A percentile compares a stretch with the other conserved stretches of the same genome.
Conservation (phyloP, 2,797 vertebrate species). For the Brachyrhaphis roseni region DNA sequence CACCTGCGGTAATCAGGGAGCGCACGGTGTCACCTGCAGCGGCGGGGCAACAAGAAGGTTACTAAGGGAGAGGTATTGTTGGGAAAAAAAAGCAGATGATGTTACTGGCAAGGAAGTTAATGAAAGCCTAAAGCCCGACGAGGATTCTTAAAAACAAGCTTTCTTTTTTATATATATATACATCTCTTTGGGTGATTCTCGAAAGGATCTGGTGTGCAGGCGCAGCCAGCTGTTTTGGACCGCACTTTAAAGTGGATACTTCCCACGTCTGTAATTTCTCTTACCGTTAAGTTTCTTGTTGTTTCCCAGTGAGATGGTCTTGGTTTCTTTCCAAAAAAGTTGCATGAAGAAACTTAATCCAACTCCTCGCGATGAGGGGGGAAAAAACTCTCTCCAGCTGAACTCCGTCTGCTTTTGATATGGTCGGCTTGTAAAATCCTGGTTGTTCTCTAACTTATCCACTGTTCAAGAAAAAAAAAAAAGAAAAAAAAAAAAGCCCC, state of each 20-base stretch:
- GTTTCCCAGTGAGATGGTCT: conserved; percentile 71
- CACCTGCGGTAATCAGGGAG: conserved; percentile 71
- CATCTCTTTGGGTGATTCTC: neutral
- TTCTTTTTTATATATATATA: too few species aligned
- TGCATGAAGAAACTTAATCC: conserved; percentile 85
- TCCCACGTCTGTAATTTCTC: conserved; percentile 8
- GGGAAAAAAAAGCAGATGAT: conserved; percentile 31
- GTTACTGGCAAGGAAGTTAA: conserved; percentile 21
- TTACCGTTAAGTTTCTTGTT: conserved; percentile 73
- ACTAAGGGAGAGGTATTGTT: conserved; percentile 45
- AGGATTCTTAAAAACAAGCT: neutral
- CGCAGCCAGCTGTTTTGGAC: too few species aligned
- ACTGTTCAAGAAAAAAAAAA: conserved; percentile 1
- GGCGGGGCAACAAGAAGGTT: conserved; percentile 48
- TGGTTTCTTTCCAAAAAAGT: conserved; percentile 86
- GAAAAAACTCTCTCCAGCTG: conserved; percentile 50
- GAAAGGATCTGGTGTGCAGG: neutral
- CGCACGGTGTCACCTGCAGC: conserved; percentile 75
- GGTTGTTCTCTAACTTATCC: conserved; percentile 17
- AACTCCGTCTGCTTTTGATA: conserved; percentile 23
- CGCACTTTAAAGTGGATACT: neutral
- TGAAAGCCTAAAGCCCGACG: neutral
- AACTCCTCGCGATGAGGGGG: conserved; percentile 61
- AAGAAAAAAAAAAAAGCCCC: neutral
- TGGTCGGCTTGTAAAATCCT: conserved; percentile 49